These are phyloP conservation scores for Cirrhinus mrigala DNA, from an alignment of 2,797 vertebrate species.

Conservation along the genomic window DNA sequence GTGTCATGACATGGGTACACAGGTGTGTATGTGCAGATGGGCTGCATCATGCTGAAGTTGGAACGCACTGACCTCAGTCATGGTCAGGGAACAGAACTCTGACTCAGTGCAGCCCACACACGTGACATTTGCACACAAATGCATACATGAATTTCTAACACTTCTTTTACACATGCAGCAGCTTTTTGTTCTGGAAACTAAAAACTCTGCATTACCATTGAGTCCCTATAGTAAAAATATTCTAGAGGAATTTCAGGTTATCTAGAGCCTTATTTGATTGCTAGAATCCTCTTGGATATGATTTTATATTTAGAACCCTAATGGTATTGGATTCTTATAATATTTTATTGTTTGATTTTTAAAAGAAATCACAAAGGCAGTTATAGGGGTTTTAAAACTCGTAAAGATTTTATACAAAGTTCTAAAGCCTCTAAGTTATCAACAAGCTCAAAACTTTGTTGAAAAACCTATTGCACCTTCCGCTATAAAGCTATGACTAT, in stretches of 20 bases:
- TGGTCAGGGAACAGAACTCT: constrained; percentile 65
- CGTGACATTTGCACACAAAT: constrained; percentile 33
- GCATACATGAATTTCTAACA: constrained; percentile 23
- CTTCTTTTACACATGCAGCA: constrained; percentile 19
- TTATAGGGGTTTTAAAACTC: neutral
- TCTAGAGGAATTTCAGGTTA: neutral
- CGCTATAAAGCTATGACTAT: neutral
- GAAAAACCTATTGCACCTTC: neutral
- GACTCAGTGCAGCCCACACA: constrained; percentile 65
- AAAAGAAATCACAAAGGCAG: neutral
- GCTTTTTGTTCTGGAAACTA: neutral
- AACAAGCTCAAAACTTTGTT: neutral
- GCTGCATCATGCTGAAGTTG: constrained; percentile 66
- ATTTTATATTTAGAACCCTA: neutral
- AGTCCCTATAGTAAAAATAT: neutral
- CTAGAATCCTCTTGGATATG: neutral
- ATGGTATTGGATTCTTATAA: neutral
- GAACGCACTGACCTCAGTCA: constrained; percentile 66
- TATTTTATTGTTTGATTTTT: neutral
- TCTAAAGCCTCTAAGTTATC: neutral
- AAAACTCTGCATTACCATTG: neutral
- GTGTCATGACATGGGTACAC: constrained; percentile 30
- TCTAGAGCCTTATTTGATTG: neutral
- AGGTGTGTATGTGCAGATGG: constrained; percentile 68
- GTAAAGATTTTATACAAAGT: neutral